Evolutionary conservation across 2,888 invertebrate genomes (phyloP), one percentile per base, ranked within the genome.

Genomic region (Lottia gigantea): DNA sequence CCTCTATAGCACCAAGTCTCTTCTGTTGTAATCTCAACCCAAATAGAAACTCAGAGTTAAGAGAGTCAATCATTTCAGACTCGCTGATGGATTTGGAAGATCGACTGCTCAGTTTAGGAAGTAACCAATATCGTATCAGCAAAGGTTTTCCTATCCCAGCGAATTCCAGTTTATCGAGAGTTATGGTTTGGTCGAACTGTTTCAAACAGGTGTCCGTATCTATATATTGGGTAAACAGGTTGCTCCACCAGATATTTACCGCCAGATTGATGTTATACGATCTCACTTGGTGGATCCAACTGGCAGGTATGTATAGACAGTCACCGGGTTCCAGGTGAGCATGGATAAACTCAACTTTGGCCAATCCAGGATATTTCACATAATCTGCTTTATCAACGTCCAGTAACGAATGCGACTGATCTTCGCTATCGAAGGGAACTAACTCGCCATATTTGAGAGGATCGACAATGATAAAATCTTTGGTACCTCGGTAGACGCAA

Each of bases 341-440:
- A 72, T 79, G 79, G 64, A 82, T 77, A 72, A 79, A 87, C 68
- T 85, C 81, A 11, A 86, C 83, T 16, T 84, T 78, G 12, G 81
- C 79, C 65, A 87, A 66, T 3, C 81, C 83, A 15, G 84, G 85
- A 74, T 84, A 86, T 74, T 81, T 82, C 8, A 73, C 75, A 70
- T 82, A 86, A 73, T 87, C 86, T n/a, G 87, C 85, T 31, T 76
- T 81, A 70, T 87, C 87, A 19, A 87, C 87, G 79, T 87, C 86
- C 68, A 87, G 80, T 31, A 73, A 74, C 16, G 85, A 85, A 71
- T 86, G 87, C 1, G 85, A 74, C 8, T 86, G 86, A 46, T 87
- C 84, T 12, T 82, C 81, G 47, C 76, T 78, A 70, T 86, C 85
- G 19, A 87, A 67, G 47, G 80, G 77, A 46, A 86, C 81, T 75